These are phyloP conservation scores for Epizoanthus fatuus DNA, from an alignment of 92 coral and sea anemone species.

Conservation along the genomic window DNA sequence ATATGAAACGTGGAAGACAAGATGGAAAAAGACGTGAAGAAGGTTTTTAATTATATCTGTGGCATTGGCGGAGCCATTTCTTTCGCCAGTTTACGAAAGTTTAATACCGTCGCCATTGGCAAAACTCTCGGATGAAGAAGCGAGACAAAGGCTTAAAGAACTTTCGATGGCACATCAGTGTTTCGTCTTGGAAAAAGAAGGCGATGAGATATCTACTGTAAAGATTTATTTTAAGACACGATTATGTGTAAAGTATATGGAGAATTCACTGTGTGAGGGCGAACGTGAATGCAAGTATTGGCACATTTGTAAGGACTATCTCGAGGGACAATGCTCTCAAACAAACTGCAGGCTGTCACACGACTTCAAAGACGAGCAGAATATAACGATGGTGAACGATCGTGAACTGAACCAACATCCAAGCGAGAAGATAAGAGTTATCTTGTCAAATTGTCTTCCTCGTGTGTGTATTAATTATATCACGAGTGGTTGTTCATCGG, in stretches of 20 bases:
- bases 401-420: conserved; percentile 17
- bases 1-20: neutral
- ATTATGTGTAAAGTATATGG: conserved; percentile 15
- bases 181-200: conserved; percentile 8
- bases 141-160: conserved; percentile 8
- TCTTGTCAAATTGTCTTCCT: conserved; percentile 58
- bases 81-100: neutral
- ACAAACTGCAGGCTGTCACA: conserved; percentile 61
- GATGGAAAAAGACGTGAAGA: conserved; percentile 34
- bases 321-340: conserved; percentile 54
- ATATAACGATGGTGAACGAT: conserved; percentile 28
- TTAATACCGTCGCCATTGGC: conserved; percentile 28
- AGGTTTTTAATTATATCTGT: conserved; percentile 36
- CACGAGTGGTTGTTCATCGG: conserved; percentile 17
- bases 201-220: neutral
- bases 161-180: neutral
- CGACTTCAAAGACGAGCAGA: conserved; percentile 63
- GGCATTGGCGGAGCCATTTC: conserved; percentile 2
- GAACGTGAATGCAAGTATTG: conserved; percentile 48
- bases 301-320: conserved; percentile 68
- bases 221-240: conserved; percentile 26
- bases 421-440: conserved; percentile 11
- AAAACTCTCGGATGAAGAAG: neutral
- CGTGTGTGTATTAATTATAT: conserved; percentile 51
- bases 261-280: neutral